phyloP scores from a whole-genome alignment of 30 jellyfish, hydroid and myxozoan species.

The Hydractinia symbiolongicarpus region DNA sequence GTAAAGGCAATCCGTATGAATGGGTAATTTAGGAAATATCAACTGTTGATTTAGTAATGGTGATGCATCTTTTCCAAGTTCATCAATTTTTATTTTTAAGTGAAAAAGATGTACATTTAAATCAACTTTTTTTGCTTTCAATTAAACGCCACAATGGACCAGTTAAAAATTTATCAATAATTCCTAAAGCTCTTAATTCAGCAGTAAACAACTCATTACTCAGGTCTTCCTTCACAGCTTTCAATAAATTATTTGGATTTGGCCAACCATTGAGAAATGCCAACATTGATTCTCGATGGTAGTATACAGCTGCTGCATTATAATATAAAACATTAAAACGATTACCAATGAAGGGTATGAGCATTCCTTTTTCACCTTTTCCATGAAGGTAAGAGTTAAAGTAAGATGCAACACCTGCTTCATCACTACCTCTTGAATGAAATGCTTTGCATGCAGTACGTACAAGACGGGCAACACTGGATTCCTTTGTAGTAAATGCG shows the following conservation, averaged over 20 bases:
- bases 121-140: slow-evolving; percentile 7
- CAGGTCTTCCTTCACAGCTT: slow-evolving; percentile 34
- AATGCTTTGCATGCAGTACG: slow-evolving; percentile 38
- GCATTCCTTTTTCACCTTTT: background rate
- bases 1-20: slow-evolving; percentile 14
- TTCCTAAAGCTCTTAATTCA: slow-evolving; percentile 28
- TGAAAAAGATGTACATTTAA: slow-evolving; percentile 25
- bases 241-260: slow-evolving; percentile 19
- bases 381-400: slow-evolving; percentile 25
- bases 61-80: slow-evolving; percentile 14
- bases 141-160: slow-evolving; percentile 32
- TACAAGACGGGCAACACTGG: slow-evolving; percentile 6
- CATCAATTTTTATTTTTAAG: background rate
- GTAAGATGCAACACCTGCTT: slow-evolving; percentile 25
- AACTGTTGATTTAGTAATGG: background rate
- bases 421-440: slow-evolving; percentile 20
- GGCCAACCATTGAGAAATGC: slow-evolving; percentile 22
- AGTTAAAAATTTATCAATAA: slow-evolving; percentile 26
- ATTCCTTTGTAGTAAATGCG: background rate
- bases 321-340: slow-evolving; percentile 16
- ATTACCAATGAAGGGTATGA: slow-evolving; percentile 26
- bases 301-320: slow-evolving; percentile 19
- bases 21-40: background rate
- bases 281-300: slow-evolving; percentile 14
- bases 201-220: slow-evolving; percentile 13